Base-by-base conservation (phyloP, 2,888 invertebrate species). In the Glyphotaelius pellucidus region DNA sequence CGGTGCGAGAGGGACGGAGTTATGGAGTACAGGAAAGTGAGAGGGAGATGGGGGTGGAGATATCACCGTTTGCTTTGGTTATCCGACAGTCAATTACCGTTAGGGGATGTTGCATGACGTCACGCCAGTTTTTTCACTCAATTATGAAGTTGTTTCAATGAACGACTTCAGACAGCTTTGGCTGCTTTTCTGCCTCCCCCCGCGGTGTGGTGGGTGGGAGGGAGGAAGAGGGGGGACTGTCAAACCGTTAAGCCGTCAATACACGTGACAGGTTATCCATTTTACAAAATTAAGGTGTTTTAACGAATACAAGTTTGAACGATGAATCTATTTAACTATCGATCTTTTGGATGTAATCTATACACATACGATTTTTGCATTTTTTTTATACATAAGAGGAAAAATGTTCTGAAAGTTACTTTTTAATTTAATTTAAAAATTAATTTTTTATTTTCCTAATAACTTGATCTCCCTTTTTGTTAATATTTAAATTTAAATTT, bases 91-190 rank as follows among this genome's bases (percentile, higher is more conserved):
- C 86, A 86, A 86, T 86, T 86, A 42, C 30, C 42, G 42, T 47
- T 86, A 30, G 25, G 86, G 85, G 86, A n/a, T 86, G 30, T 86
- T 86, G 86, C 42, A 86, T 42, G 86, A 42, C 86, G 86, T 47
- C 86, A 86, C 86, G 86, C 38, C 30, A 47, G 86, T 42, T 86
- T 86, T 35, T 86, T 38, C 42, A 86, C 42, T 86, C 42, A 86
- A 86, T 86, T 86, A 86, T 86, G 86, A 86, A 86, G 86, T 88
- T 67, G 88, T 88, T 25, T 88, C 88, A 88, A 67, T 42, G 35
- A 31, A 52, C 47, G 32, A 67, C 31, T 88, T 67, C 67, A 67
- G 32, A 88, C 67, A 67, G 86, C n/a, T 52, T 67, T 25, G 67
- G 25, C 25, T 67, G 67, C 67, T 67, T 67, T 25, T 67, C 67